Base-by-base conservation (phyloP, 2,113 vertebrate genomes). In the Clarias gariepinus region DNA sequence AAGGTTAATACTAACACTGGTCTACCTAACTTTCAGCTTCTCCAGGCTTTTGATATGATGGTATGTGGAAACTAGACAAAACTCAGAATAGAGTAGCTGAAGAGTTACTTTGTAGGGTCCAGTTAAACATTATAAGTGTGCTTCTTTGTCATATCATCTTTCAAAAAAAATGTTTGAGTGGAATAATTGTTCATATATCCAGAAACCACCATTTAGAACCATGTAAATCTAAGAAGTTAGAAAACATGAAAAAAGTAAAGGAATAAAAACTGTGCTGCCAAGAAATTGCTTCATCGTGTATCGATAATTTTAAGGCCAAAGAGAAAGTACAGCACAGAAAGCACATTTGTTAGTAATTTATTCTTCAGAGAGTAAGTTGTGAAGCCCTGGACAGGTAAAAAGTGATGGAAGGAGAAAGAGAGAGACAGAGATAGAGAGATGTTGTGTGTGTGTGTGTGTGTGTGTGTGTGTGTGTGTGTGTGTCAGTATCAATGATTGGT, bases 281-380 rank as follows among this genome's bases (percentile, higher is more conserved):
- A 90, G 90, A 89, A 89, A 91, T 88, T 82, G 85, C 86, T 88
- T 83, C 85, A 85, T 81, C 5, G 2, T 73, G 60, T 23, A 80
- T 83, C 81, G 84, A 88, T 85, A 85, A 87, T 86, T 83, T 87
- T 85, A 87, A 87, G 83, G 89, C 89, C 85, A 88, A 89, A 64
- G 60, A 82, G 88, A 85, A 88, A 88, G 84, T 81, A 5, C 6
- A 47, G 47, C 47, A 47, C 81, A 85, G 84, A 89, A 86, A 83
- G 88, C 88, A 90, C 90, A 90, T 89, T 89, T 88, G 88, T 86
- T 89, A 88, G 86, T 86, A 81, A 91, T 90, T 91, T 88, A 88
- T 64, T 57, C 68, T 87, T 79, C 80, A 60, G 78, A 89, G 86
- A 87, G 81, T 74, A 90, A 88, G 88, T 89, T 81, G 88, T 85